phyloP scores from a whole-genome alignment of 2,888 invertebrate genomes.

The Pilophorus perplexus region DNA sequence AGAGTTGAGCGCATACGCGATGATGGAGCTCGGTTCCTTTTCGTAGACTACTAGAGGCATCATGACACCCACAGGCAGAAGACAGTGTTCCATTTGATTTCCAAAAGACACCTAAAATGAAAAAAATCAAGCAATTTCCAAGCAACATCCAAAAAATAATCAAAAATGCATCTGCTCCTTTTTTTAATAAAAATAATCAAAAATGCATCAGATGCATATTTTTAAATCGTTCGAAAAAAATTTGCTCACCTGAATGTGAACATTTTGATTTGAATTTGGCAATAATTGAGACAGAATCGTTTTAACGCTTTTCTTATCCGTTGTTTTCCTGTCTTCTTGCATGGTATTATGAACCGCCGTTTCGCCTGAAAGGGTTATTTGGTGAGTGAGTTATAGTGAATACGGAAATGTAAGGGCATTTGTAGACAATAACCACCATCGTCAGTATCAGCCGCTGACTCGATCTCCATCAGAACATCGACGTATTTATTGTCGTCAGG shows the following conservation, averaged over 20 bases:
- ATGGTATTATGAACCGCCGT: neutral
- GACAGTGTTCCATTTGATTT: conserved; percentile 65
- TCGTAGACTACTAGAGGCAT: conserved; percentile 75
- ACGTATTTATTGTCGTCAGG: conserved; percentile 20
- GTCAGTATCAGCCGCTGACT: conserved; percentile 50
- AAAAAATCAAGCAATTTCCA: neutral
- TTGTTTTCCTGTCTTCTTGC: conserved; percentile 27
- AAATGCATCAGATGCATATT: too few species aligned
- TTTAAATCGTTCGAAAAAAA: neutral
- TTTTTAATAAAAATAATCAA: neutral
- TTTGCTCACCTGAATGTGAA: conserved; percentile 54
- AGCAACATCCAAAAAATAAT: too few species aligned
- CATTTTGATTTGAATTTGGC: conserved; percentile 57
- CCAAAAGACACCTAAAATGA: neutral
- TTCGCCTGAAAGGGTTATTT: conserved; percentile 7
- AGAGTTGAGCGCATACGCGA: conserved; percentile 76
- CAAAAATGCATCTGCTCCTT: neutral
- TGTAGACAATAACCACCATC: conserved; percentile 54
- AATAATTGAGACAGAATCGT: conserved; percentile 67
- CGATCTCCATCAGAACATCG: conserved; percentile 38
- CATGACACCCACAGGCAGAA: conserved; percentile 59
- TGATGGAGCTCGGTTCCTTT: conserved; percentile 77
- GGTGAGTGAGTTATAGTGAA: too few species aligned
- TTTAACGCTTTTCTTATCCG: conserved; percentile 64
- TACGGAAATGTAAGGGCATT: too few species aligned